A percentile compares a stretch with the other conserved stretches of the same genome.
Evolutionary conservation across 2,888 invertebrate genomes (phyloP).

Genomic region (Papilio protenor): DNA sequence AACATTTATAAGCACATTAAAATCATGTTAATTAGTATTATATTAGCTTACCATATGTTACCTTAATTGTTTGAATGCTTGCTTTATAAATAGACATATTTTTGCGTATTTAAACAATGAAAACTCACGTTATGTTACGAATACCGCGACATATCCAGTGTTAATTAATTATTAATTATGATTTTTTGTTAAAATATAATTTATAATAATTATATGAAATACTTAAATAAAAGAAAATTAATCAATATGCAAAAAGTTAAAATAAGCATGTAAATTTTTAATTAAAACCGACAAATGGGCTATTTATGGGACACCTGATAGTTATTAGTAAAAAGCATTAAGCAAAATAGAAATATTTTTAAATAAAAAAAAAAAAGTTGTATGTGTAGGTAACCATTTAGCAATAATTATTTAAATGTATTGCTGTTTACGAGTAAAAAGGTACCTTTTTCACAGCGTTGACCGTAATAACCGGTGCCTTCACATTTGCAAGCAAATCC

Average conservation of each 20-base stretch:
- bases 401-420: not conserved
- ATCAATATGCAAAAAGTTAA: too few relatives aligned
- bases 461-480: slow-evolving; percentile 90
- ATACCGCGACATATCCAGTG: too few relatives aligned
- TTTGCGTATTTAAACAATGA: not conserved
- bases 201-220: too few relatives aligned
- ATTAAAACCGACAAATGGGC: too few relatives aligned
- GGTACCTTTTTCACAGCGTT: slow-evolving; percentile 87
- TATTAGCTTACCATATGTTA: not conserved
- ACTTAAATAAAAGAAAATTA: too few relatives aligned
- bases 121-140: too few relatives aligned
- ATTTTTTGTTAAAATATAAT: too few relatives aligned
- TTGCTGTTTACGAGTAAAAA: not conserved
- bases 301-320: too few relatives aligned
- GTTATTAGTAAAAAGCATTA: too few relatives aligned
- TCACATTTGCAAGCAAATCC: slow-evolving; percentile 89
- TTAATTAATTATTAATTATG: too few relatives aligned
- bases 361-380: too few relatives aligned
- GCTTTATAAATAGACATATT: not conserved
- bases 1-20: not conserved
- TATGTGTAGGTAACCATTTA: not conserved
- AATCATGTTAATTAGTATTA: not conserved
- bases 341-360: not conserved
- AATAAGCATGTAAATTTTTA: too few relatives aligned
- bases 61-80: not conserved